A percentile compares a stretch with the other conserved stretches of the same genome.
These are phyloP conservation scores for Parascotia fuliginaria DNA, from an alignment of 2,888 invertebrate genomes.

Conservation along the genomic window DNA sequence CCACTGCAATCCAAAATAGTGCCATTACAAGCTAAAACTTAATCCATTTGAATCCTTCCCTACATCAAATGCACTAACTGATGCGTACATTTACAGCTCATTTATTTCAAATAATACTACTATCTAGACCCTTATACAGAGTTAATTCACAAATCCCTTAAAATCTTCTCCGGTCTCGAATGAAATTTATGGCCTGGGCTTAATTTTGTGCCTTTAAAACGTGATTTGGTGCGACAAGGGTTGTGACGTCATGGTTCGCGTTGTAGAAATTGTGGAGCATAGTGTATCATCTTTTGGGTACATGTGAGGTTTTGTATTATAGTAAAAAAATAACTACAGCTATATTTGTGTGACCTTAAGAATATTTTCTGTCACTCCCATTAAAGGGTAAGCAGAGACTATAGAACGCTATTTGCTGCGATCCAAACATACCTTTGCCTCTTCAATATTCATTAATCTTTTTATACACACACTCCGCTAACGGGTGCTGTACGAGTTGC, in stretches of 20 bases:
- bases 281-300: not conserved
- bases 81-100: constrained; percentile 57
- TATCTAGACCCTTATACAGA: constrained; percentile 45
- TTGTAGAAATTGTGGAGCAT: constrained; percentile 16
- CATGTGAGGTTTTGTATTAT: not conserved
- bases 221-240: constrained; percentile 46
- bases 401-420: no score
- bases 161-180: constrained; percentile 58
- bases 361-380: not conserved
- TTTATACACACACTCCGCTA: no score
- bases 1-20: not conserved
- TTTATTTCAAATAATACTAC: constrained; percentile 54
- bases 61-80: constrained; percentile 41
- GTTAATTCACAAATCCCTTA: constrained; percentile 58
- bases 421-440: no score
- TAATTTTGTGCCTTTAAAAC: constrained; percentile 51
- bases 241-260: constrained; percentile 21
- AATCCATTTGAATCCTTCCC: constrained; percentile 20
- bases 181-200: constrained; percentile 58
- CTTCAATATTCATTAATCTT: no score
- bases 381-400: no score
- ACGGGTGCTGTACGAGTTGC: no score
- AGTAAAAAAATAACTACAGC: not conserved
- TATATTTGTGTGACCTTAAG: not conserved
- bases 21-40: constrained; percentile 15